Conservation (phyloP, 2,113 vertebrate genomes). For the Boulengeromyrus knoepffleri region DNA sequence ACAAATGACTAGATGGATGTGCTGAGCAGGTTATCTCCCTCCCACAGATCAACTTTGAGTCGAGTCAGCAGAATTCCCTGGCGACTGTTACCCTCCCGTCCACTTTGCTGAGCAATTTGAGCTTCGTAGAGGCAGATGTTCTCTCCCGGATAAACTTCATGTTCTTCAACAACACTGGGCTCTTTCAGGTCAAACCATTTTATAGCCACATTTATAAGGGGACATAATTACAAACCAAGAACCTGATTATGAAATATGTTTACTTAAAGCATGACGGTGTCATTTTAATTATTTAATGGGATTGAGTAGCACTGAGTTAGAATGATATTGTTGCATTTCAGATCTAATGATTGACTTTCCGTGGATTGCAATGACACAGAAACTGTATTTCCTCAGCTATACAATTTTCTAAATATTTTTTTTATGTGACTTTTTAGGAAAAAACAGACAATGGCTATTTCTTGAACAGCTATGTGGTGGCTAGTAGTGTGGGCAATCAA, state of each 20-base stretch:
- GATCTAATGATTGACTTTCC: background rate
- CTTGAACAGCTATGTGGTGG: conserved; percentile 87
- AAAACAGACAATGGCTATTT: conserved; percentile 31
- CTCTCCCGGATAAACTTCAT: conserved; percentile 84
- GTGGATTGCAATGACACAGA: background rate
- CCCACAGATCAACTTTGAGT: conserved; percentile 75
- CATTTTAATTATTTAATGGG: background rate
- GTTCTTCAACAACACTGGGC: conserved; percentile 86
- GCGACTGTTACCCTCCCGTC: conserved; percentile 77
- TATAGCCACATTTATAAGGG: background rate
- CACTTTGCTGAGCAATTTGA: conserved; percentile 68
- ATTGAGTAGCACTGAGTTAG: background rate
- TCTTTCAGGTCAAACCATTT: conserved; percentile 69
- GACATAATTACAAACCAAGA: background rate
- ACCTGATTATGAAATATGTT: background rate
- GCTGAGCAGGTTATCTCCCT: background rate
- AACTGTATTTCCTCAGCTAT: background rate
- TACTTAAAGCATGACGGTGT: background rate
- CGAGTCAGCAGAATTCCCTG: conserved; percentile 54
- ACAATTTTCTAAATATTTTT: background rate
- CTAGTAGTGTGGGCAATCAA: conserved; percentile 84
- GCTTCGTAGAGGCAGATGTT: conserved; percentile 54
- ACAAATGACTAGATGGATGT: background rate
- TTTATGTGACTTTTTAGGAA: conserved; percentile 35
- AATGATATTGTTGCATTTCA: background rate